Percentiles rank a stretch among this genome's conserved stretches.
phyloP scores from a whole-genome alignment of 2,888 invertebrate species.

The Mylabris sibirica region DNA sequence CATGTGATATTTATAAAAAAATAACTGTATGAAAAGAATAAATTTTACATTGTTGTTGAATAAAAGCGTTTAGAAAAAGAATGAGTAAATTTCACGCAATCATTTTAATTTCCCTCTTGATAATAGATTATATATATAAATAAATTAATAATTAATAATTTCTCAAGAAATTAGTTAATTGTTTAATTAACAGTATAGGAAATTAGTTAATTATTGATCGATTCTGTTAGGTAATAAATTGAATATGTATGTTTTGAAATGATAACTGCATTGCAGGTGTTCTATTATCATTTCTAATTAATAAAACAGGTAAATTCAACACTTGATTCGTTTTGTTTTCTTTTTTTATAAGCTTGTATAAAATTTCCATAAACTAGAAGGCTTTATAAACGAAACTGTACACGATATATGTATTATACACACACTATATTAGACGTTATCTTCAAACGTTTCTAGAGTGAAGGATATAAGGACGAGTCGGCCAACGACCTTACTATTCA shows the following conservation, averaged over 20 bases:
- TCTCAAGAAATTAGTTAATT: neutral
- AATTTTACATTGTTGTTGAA: neutral
- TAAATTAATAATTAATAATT: neutral
- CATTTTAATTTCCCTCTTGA: neutral
- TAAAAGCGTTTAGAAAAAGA: neutral
- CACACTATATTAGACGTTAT: constrained; percentile 6
- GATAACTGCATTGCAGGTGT: constrained; percentile 6
- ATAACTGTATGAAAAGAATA: neutral
- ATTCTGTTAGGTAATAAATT: neutral
- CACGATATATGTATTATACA: neutral
- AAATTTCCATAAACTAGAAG: neutral
- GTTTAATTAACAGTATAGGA: neutral
- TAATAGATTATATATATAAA: neutral
- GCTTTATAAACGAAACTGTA: neutral
- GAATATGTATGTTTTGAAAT: neutral
- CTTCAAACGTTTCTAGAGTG: constrained; percentile 7
- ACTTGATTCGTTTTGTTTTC: neutral
- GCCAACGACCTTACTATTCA: constrained; percentile 17
- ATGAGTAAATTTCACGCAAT: neutral
- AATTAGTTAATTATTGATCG: neutral
- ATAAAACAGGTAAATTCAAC: neutral
- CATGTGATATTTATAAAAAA: too few species aligned
- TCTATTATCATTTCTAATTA: neutral
- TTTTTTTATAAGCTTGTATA: neutral
- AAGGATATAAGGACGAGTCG: constrained; percentile 16